Evolutionary conservation across 2,113 vertebrate genomes (phyloP).

Genomic region (Camelus bactrianus): DNA sequence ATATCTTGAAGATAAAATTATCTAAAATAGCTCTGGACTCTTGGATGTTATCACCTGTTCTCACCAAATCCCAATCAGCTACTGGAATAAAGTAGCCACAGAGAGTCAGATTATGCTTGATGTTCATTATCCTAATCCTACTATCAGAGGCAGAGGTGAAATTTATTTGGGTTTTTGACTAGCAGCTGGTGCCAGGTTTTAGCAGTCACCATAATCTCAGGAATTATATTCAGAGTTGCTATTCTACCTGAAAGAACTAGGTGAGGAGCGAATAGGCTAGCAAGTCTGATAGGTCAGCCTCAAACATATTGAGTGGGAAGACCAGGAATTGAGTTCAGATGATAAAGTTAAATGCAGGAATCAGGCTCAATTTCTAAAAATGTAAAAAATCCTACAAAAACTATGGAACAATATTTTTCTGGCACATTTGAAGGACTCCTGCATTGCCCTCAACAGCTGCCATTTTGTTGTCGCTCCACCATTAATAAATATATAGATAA

Average conservation of each 20-base stretch:
- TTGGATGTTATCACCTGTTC: not conserved
- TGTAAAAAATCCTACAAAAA: not conserved
- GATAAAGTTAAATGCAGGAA: not conserved
- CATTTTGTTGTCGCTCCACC: rapidly evolving
- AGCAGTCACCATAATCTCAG: not conserved
- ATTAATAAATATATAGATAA: not conserved
- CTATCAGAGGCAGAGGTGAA: not conserved
- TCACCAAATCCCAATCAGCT: not conserved
- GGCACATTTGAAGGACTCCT: not conserved
- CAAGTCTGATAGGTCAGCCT: not conserved
- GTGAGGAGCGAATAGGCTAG: not conserved
- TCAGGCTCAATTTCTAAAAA: not conserved
- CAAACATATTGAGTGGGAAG: not conserved
- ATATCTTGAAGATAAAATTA: not conserved
- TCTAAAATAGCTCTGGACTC: not conserved
- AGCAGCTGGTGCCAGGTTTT: not conserved
- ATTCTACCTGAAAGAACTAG: not conserved
- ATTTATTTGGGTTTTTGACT: not conserved
- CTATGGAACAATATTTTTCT: not conserved
- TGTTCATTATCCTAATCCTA: not conserved
- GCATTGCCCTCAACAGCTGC: not conserved
- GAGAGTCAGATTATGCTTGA: not conserved
- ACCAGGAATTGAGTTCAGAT: not conserved
- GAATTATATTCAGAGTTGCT: not conserved
- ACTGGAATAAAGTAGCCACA: not conserved